Evolutionary conservation across 1,140 invertebrate species (phyloP).

Genomic region (Trachymyrmex septentrionalis): DNA sequence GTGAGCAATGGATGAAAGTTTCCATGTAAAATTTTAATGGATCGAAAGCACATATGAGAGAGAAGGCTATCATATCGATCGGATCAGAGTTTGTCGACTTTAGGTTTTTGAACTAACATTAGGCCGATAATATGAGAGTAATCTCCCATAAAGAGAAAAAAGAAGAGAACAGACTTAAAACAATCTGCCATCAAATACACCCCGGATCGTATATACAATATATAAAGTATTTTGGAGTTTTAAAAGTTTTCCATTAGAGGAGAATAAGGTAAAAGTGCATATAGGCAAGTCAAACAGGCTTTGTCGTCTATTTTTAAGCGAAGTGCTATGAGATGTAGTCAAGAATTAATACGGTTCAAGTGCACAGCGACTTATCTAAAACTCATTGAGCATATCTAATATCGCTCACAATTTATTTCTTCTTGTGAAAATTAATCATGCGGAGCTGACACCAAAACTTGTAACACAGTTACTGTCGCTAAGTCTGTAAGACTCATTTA

Average conservation of each 20-base stretch:
- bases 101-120: background rate
- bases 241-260: slow-evolving; percentile 8
- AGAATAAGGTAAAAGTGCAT: background rate
- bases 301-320: background rate
- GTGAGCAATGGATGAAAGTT: slow-evolving; percentile 26
- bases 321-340: background rate
- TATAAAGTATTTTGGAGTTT: slow-evolving; percentile 10
- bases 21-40: slow-evolving; percentile 32
- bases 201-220: background rate
- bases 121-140: background rate
- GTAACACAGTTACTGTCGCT: too few relatives aligned
- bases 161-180: background rate
- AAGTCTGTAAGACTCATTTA: too few relatives aligned
- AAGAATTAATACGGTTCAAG: slow-evolving; percentile 25
- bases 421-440: background rate
- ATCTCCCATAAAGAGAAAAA: background rate
- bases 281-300: background rate
- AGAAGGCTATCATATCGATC: background rate
- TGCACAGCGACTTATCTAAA: background rate
- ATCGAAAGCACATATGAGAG: slow-evolving; percentile 5
- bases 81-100: slow-evolving; percentile 5
- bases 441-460: too few relatives aligned
- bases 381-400: background rate
- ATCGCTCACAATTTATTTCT: background rate
- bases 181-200: background rate